These are phyloP conservation scores for Rhabdomys dilectus DNA, from an alignment of 2,113 vertebrate genomes.

Conservation along the genomic window DNA sequence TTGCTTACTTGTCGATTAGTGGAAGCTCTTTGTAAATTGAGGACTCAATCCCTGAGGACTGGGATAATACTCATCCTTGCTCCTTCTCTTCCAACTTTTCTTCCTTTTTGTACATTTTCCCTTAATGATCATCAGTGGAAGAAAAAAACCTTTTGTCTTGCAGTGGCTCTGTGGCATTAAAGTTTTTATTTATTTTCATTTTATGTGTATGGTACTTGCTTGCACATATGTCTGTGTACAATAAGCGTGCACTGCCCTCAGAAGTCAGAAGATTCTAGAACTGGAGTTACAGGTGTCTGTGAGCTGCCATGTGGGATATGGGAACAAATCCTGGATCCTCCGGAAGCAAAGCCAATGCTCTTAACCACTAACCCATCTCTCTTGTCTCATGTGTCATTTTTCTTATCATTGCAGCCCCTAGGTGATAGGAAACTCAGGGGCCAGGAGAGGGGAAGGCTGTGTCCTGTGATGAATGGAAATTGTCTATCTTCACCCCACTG, in stretches of 20 bases:
- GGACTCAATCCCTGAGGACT: background rate
- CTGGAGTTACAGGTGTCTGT: background rate
- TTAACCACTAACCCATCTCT: background rate
- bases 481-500: fast-evolving
- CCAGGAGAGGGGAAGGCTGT: background rate
- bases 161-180: background rate
- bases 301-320: background rate
- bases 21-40: background rate
- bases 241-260: too few relatives aligned
- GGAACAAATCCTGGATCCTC: background rate
- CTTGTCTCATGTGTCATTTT: background rate
- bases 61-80: background rate
- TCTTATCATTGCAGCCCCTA: background rate
- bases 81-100: background rate
- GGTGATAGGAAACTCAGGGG: background rate
- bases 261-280: background rate
- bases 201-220: background rate
- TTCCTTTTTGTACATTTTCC: background rate
- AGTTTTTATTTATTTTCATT: background rate
- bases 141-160: too few relatives aligned
- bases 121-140: background rate
- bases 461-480: background rate
- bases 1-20: background rate
- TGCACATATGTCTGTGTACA: background rate
- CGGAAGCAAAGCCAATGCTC: background rate